These are phyloP conservation scores for Eugnorisma glareosa DNA, from an alignment of 2,888 invertebrate genomes.

Conservation along the genomic window DNA sequence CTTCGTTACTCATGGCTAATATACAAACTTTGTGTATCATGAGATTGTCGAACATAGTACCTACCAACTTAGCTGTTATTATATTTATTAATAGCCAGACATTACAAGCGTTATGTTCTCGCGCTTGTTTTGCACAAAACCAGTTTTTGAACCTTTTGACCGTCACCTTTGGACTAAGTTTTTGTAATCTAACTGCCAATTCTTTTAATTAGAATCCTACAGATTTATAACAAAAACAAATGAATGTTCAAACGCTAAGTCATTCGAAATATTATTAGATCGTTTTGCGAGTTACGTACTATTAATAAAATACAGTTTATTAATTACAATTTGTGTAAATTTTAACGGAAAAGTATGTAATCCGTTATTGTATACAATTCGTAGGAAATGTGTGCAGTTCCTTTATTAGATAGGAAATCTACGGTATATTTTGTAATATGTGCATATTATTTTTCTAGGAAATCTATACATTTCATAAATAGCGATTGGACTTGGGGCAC, in stretches of 20 bases:
- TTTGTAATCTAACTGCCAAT: neutral
- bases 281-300: too few species aligned
- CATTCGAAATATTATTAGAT: neutral
- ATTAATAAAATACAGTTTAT: neutral
- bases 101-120: neutral
- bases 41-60: neutral
- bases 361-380: too few species aligned
- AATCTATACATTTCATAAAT: too few species aligned
- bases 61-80: neutral
- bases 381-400: too few species aligned
- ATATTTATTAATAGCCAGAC: neutral
- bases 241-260: neutral
- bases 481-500: too few species aligned
- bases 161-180: neutral
- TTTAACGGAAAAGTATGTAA: too few species aligned
- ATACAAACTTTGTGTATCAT: neutral
- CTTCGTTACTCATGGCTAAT: neutral
- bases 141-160: neutral
- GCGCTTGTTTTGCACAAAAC: slow-evolving; percentile 5
- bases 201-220: neutral
- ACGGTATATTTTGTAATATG: too few species aligned
- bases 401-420: too few species aligned
- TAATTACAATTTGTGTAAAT: neutral
- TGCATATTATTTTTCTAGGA: too few species aligned
- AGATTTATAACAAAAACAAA: slow-evolving; percentile 1